Percentiles rank a stretch among this genome's conserved stretches.
These are phyloP conservation scores for Ceryle rudis DNA, from an alignment of 2,797 vertebrate genomes.

Conservation along the genomic window DNA sequence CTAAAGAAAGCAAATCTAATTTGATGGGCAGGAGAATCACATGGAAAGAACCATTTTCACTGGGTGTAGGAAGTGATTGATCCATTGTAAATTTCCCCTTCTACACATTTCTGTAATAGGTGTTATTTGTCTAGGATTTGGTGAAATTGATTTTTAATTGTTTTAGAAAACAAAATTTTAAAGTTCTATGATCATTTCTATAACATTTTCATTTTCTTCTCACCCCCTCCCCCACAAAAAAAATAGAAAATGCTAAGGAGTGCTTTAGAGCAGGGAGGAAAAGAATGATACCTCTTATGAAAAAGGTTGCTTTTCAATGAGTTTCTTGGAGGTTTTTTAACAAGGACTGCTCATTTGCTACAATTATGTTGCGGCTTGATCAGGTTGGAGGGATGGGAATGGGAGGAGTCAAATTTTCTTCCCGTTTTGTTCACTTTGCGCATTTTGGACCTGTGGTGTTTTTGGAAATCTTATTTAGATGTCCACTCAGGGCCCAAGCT, in stretches of 20 bases:
- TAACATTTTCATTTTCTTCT: not conserved
- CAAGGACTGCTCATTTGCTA: not conserved
- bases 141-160: not conserved
- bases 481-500: accelerated
- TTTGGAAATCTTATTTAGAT: not conserved
- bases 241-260: not conserved
- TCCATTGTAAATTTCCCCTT: not conserved
- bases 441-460: not conserved
- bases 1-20: not conserved
- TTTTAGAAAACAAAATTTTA: not conserved
- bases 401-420: not conserved
- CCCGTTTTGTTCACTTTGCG: not conserved
- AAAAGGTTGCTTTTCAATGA: not conserved
- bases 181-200: not conserved
- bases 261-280: not conserved
- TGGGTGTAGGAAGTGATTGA: not conserved
- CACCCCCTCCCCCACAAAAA: too few species aligned
- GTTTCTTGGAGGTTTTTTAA: not conserved
- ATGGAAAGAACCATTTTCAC: not conserved
- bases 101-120: not conserved
- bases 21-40: not conserved
- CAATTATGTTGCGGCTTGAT: not conserved
- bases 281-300: not conserved
- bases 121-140: accelerated
- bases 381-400: not conserved